Percentiles rank a stretch among this genome's conserved stretches.
Conservation (phyloP, 2,888 invertebrate genomes). For the Himalopsyche japonica region DNA sequence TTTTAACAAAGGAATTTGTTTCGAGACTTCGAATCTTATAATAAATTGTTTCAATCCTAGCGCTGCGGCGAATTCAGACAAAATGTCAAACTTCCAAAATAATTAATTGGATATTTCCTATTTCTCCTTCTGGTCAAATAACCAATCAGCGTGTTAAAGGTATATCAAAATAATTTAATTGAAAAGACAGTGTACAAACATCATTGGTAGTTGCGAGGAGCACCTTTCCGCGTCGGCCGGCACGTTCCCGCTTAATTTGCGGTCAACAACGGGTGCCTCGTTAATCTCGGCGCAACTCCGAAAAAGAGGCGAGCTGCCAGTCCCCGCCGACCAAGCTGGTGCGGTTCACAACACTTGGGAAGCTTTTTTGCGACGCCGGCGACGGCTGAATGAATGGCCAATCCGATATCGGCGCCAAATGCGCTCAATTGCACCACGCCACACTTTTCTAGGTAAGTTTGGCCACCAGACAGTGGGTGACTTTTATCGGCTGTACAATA, state of each 20-base stretch:
- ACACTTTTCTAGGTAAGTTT: neutral
- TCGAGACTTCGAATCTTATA: no score
- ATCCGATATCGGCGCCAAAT: slow-evolving; percentile 8
- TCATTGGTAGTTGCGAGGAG: neutral
- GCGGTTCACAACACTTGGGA: neutral
- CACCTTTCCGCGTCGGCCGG: neutral
- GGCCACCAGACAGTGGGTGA: neutral
- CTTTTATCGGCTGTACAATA: neutral
- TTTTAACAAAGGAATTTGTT: no score
- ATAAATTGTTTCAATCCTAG: no score
- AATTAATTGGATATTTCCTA: no score
- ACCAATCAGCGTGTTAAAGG: no score
- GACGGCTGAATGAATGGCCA: neutral
- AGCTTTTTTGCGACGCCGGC: neutral
- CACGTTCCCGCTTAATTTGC: slow-evolving; percentile 31
- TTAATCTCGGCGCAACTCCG: slow-evolving; percentile 21
- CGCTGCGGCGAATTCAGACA: no score
- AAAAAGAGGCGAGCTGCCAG: neutral
- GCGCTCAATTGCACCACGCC: neutral
- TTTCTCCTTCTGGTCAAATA: no score
- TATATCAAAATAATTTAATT: no score
- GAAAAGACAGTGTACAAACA: neutral
- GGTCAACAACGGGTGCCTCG: slow-evolving; percentile 29
- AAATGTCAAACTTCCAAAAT: no score
- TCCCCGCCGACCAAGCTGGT: neutral